A percentile compares a stretch with the other conserved stretches of the same genome.
Evolutionary conservation across 2,888 invertebrate genomes (phyloP).

Genomic region (Mayetiola destructor): DNA sequence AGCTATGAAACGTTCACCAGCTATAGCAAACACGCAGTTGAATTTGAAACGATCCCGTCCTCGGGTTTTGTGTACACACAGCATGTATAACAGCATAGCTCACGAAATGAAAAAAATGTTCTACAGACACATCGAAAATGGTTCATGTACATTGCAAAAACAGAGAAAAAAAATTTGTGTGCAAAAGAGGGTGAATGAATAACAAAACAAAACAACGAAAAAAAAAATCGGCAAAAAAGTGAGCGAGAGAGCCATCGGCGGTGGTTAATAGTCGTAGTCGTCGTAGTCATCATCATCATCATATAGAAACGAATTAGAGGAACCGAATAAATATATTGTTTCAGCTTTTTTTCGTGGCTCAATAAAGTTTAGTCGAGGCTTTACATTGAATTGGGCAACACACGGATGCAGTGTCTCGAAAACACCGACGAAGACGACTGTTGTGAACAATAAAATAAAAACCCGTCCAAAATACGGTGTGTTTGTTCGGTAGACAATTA

Average conservation of each 20-base stretch:
- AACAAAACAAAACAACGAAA: slow-evolving; percentile 15
- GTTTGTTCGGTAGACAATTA: no score
- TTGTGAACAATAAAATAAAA: no score
- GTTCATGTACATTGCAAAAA: no score
- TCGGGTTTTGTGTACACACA: no score
- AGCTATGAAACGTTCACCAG: no score
- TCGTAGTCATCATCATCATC: slow-evolving; percentile 11
- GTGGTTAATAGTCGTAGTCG: slow-evolving; percentile 12
- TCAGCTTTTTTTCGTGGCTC: slow-evolving; percentile 34
- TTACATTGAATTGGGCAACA: slow-evolving; percentile 28
- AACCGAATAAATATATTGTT: slow-evolving; percentile 37
- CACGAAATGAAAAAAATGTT: no score
- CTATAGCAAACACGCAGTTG: no score
- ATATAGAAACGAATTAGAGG: slow-evolving; percentile 12
- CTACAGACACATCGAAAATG: no score
- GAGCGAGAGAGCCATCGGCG: slow-evolving; percentile 2
- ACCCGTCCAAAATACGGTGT: no score
- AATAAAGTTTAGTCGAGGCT: slow-evolving; percentile 36
- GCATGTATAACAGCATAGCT: no score
- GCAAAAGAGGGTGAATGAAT: slow-evolving; percentile 13
- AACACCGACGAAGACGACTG: neutral
- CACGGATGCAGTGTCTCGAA: neutral
- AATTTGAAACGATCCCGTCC: no score
- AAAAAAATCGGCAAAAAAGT: slow-evolving; percentile 16
- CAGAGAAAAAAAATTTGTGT: no score